Percentiles rank a stretch among this genome's conserved stretches.
Conservation (phyloP, 2,113 vertebrate genomes). For the Perca flavescens region DNA sequence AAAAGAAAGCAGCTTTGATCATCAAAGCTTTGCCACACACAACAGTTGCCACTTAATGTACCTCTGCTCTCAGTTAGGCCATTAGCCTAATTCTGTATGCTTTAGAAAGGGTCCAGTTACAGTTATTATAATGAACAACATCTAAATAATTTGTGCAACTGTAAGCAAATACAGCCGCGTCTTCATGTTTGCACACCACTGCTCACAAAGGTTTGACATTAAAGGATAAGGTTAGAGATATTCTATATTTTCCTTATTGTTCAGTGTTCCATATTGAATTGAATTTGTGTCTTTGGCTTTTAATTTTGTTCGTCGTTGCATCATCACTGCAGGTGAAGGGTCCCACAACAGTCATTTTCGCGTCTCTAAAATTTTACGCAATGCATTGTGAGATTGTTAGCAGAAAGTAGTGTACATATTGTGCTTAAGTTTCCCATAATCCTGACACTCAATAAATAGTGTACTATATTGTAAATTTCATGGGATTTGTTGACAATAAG, state of each 20-base stretch:
- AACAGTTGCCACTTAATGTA: constrained; percentile 30
- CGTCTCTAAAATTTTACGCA: no score
- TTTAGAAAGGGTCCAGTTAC: constrained; percentile 8
- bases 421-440: neutral
- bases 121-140: neutral
- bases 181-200: neutral
- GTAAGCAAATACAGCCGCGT: neutral
- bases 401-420: no score
- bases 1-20: constrained; percentile 37
- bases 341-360: no score
- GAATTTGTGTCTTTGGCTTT: no score
- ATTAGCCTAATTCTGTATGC: constrained; percentile 28
- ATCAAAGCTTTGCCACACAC: constrained; percentile 11
- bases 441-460: neutral
- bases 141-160: constrained; percentile 22
- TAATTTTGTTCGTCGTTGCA: no score
- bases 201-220: neutral
- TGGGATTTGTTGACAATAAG: neutral
- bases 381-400: no score
- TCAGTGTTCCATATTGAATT: no score
- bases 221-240: neutral
- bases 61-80: constrained; percentile 25
- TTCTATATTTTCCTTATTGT: neutral
- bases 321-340: no score
- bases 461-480: neutral